Percentiles rank a stretch among this genome's conserved stretches.
These are phyloP conservation scores for Acromyrmex heyeri DNA, from an alignment of 1,140 invertebrate species.

Conservation along the genomic window DNA sequence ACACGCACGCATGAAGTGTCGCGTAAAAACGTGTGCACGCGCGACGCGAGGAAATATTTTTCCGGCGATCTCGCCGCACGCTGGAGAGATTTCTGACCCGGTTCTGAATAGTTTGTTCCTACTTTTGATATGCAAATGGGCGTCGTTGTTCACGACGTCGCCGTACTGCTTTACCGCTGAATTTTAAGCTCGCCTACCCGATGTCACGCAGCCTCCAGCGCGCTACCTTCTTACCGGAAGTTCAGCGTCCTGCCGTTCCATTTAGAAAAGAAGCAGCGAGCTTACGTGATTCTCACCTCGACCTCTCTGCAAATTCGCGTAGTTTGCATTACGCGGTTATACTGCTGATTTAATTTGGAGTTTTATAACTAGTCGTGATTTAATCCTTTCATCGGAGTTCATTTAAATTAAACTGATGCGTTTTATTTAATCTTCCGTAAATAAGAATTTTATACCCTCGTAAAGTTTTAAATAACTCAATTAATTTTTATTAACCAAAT, in stretches of 20 bases:
- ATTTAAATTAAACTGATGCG: background rate
- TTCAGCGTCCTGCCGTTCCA: slow-evolving; percentile 36
- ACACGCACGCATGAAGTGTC: slow-evolving; percentile 42
- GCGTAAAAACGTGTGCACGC: slow-evolving; percentile 12
- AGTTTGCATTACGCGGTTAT: slow-evolving; percentile 24
- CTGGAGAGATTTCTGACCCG: slow-evolving; percentile 62
- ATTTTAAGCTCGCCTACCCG: slow-evolving; percentile 58
- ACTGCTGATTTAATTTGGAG: slow-evolving; percentile 34
- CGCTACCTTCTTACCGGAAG: slow-evolving; percentile 38
- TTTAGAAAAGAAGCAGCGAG: slow-evolving; percentile 59
- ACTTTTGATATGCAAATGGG: slow-evolving; percentile 69
- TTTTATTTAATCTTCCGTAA: slow-evolving; percentile 2
- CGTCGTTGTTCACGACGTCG: slow-evolving; percentile 55
- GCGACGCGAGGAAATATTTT: slow-evolving; percentile 48
- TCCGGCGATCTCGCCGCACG: slow-evolving; percentile 23
- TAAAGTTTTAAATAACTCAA: background rate
- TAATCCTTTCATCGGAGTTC: slow-evolving; percentile 3
- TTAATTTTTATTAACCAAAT: background rate
- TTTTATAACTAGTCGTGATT: slow-evolving; percentile 3
- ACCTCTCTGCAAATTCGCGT: slow-evolving; percentile 30
- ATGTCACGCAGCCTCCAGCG: slow-evolving; percentile 6
- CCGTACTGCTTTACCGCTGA: slow-evolving; percentile 44
- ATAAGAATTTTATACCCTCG: background rate
- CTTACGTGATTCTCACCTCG: slow-evolving; percentile 3
- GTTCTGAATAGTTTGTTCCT: slow-evolving; percentile 63